Percentiles rank a stretch among this genome's conserved stretches.
These are phyloP conservation scores for Microtus montanus DNA, from an alignment of 2,113 vertebrate genomes.

Conservation along the genomic window DNA sequence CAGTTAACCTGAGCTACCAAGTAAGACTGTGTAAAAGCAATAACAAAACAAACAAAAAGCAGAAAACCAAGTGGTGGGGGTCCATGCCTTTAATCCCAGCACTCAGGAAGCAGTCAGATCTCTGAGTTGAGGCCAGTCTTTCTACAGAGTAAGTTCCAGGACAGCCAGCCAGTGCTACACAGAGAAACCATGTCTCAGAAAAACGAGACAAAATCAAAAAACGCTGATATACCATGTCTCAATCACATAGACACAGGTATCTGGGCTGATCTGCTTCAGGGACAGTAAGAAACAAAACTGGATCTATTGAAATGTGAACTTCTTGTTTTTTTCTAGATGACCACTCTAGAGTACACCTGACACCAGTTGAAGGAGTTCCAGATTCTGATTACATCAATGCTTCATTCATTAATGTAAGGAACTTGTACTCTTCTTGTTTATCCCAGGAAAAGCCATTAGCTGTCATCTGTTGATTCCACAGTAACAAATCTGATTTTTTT, in stretches of 20 bases:
- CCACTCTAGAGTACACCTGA: conserved; percentile 97
- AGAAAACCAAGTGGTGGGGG: neutral
- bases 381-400: conserved; percentile 99
- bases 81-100: neutral
- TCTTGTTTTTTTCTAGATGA: conserved; percentile 88
- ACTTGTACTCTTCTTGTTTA: neutral
- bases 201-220: neutral
- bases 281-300: conserved; percentile 36
- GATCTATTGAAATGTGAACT: conserved; percentile 49
- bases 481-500: conserved; percentile 10
- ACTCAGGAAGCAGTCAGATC: neutral
- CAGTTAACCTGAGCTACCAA: neutral
- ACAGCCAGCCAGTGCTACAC: neutral
- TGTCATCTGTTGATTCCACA: neutral
- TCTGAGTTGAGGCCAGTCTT: neutral
- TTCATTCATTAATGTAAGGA: conserved; percentile 97
- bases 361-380: conserved; percentile 96
- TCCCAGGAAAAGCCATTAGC: neutral
- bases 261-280: neutral
- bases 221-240: neutral
- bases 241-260: neutral
- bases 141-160: neutral
- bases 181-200: neutral
- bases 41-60: neutral
- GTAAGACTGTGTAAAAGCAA: neutral